Evolutionary conservation across 2,888 invertebrate genomes (phyloP).

Genomic region (Brachynemurus nebulosus): DNA sequence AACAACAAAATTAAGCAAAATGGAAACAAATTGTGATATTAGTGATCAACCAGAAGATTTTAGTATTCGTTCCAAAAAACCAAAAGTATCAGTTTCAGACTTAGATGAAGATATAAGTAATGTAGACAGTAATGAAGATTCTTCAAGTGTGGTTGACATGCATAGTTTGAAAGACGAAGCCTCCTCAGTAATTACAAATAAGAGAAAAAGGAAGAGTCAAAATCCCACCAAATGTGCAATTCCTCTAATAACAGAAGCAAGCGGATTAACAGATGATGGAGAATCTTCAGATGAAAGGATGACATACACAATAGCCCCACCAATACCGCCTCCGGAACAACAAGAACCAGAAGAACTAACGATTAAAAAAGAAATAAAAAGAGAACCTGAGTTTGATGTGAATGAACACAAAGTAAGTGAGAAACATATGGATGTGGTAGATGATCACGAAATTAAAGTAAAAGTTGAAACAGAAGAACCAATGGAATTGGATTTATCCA

Average conservation of each 20-base stretch:
- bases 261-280: slow-evolving; percentile 42
- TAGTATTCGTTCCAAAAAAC: slow-evolving; percentile 49
- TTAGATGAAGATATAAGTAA: slow-evolving; percentile 43
- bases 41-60: slow-evolving; percentile 53
- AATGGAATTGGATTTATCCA: slow-evolving; percentile 26
- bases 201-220: slow-evolving; percentile 75
- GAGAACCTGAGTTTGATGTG: not conserved
- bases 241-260: slow-evolving; percentile 36
- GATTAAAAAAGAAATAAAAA: slow-evolving; percentile 14
- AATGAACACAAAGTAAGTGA: too few relatives aligned
- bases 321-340: slow-evolving; percentile 20
- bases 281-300: slow-evolving; percentile 43
- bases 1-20: slow-evolving; percentile 26
- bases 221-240: slow-evolving; percentile 74
- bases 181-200: slow-evolving; percentile 45
- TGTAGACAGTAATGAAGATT: slow-evolving; percentile 51
- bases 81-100: slow-evolving; percentile 39
- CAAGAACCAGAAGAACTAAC: slow-evolving; percentile 19
- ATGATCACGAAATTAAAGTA: slow-evolving; percentile 12
- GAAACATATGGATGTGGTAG: slow-evolving; percentile 14
- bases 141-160: slow-evolving; percentile 38
- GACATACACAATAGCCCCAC: slow-evolving; percentile 28
- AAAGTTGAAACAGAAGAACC: slow-evolving; percentile 22
- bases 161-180: slow-evolving; percentile 40
- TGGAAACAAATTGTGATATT: slow-evolving; percentile 28